Conservation (phyloP, 2,888 invertebrate genomes). For the Trachelus stipa region DNA sequence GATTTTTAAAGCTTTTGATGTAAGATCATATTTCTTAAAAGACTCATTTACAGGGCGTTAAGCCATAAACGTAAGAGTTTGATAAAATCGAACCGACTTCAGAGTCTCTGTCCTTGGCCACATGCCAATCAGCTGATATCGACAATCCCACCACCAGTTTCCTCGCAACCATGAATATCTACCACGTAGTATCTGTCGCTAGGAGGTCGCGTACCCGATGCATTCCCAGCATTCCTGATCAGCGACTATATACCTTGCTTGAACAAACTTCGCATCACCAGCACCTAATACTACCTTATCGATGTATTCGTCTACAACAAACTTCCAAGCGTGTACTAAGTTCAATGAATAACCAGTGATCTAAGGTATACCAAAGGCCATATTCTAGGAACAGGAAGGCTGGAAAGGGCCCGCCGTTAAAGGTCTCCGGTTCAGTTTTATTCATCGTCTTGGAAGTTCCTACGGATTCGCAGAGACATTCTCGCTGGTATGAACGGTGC, state of each 20-base stretch:
- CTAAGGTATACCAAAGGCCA: not conserved
- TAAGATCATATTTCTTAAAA: not conserved
- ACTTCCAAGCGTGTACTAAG: not conserved
- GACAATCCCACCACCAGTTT: not conserved
- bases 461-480: conserved; percentile 4
- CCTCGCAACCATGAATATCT: not conserved
- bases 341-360: not conserved
- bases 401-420: not conserved
- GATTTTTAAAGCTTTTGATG: not conserved
- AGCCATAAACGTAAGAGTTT: not conserved
- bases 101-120: conserved; percentile 18
- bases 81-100: conserved; percentile 7
- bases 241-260: conserved; percentile 31
- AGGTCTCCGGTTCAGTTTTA: conserved; percentile 10
- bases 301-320: conserved; percentile 2
- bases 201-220: conserved; percentile 21
- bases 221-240: conserved; percentile 32
- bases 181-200: conserved; percentile 10
- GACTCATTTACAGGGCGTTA: not conserved
- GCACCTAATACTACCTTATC: conserved; percentile 10
- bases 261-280: conserved; percentile 11
- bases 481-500: conserved; percentile 14
- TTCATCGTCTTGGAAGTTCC: not conserved
- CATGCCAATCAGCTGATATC: conserved; percentile 23
- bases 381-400: not conserved